Evolutionary conservation across 2,888 invertebrate species (phyloP).

Genomic region (Peribatodes rhomboidaria): DNA sequence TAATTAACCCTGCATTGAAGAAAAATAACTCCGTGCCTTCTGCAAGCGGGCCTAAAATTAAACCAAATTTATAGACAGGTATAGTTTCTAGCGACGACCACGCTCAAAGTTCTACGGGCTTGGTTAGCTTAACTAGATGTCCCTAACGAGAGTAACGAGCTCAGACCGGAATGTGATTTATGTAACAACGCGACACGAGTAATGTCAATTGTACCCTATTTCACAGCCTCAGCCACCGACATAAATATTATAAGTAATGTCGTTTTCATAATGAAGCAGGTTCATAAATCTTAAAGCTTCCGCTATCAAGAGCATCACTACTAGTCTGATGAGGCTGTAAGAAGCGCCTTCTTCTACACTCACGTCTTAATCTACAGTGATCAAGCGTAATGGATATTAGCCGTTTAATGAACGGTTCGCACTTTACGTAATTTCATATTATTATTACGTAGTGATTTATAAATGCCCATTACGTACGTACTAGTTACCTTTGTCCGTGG

Average conservation of each 20-base stretch:
- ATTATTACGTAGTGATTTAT: constrained; percentile 36
- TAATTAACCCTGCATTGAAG: no score
- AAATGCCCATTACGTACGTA: constrained; percentile 24
- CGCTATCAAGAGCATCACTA: constrained; percentile 25
- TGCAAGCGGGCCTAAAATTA: no score
- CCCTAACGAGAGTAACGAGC: constrained; percentile 1
- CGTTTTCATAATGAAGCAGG: constrained; percentile 24
- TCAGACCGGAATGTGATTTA: not conserved
- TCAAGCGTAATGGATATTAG: constrained; percentile 37
- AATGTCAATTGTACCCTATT: constrained; percentile 13
- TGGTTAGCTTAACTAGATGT: not conserved
- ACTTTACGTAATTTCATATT: constrained; percentile 31
- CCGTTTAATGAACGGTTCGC: constrained; percentile 34
- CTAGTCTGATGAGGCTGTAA: constrained; percentile 33
- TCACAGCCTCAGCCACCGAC: constrained; percentile 4
- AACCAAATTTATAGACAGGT: not conserved
- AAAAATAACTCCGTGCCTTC: no score
- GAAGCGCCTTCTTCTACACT: constrained; percentile 9
- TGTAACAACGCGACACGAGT: not conserved
- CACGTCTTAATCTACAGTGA: constrained; percentile 35
- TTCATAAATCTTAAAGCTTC: constrained; percentile 34
- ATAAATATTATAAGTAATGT: constrained; percentile 9
- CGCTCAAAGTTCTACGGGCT: not conserved
- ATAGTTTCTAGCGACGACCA: not conserved
- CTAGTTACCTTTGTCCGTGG: constrained; percentile 19